Conservation (phyloP, 2,113 vertebrate species). For the Lamprologus speciosus region DNA sequence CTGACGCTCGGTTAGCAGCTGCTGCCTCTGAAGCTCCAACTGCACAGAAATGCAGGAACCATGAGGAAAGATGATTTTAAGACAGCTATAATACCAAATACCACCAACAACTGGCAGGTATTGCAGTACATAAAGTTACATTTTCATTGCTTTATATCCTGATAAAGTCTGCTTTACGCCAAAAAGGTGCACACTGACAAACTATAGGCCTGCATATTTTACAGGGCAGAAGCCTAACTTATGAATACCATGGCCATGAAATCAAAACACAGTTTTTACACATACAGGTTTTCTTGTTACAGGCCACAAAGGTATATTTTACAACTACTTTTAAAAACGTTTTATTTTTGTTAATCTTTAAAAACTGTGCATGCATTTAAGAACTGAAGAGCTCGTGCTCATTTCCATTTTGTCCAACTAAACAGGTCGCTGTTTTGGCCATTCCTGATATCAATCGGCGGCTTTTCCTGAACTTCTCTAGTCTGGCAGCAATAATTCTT, state of each 20-base stretch:
- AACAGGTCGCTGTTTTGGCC: neutral
- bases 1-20: slow-evolving; percentile 92
- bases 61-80: neutral
- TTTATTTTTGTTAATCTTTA: rapidly evolving
- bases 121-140: neutral
- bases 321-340: neutral
- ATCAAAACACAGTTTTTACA: neutral
- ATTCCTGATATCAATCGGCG: neutral
- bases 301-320: neutral
- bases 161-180: neutral
- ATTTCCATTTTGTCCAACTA: neutral
- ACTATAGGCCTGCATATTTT: neutral
- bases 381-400: neutral
- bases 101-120: neutral
- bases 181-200: neutral
- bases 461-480: neutral
- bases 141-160: neutral
- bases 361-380: neutral
- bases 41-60: slow-evolving; percentile 16
- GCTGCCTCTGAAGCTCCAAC: slow-evolving; percentile 96
- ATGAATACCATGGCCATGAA: neutral
- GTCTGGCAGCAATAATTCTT: neutral
- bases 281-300: neutral
- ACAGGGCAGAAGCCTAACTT: neutral
- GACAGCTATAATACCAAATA: neutral